Conservation (phyloP, 2,113 vertebrate species). For the Microcebus ravelobensis region DNA sequence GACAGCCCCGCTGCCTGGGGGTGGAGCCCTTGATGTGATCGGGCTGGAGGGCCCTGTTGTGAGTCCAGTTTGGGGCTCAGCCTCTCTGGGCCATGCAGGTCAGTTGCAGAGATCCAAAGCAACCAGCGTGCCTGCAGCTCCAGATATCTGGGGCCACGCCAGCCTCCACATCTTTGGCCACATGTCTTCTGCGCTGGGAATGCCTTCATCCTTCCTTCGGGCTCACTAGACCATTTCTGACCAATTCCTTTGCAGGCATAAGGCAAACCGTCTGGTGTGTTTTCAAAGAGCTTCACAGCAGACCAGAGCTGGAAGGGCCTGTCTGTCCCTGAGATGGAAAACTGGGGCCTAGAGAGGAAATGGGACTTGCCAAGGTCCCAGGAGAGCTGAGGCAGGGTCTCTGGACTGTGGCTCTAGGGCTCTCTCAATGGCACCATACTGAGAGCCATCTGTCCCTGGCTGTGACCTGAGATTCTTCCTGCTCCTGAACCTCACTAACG, state of each 20-base stretch:
- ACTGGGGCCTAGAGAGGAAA: not conserved
- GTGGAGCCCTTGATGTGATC: fast-evolving
- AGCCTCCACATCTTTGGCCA: not conserved
- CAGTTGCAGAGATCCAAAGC: not conserved
- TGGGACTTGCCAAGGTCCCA: not conserved
- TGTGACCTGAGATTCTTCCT: not conserved
- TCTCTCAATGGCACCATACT: not conserved
- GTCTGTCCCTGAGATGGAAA: not conserved
- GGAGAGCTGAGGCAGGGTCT: not conserved
- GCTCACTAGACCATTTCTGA: not conserved
- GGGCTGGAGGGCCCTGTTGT: not conserved
- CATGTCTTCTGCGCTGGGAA: not conserved
- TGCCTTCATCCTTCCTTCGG: not conserved
- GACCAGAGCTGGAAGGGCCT: not conserved
- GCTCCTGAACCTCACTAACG: not conserved
- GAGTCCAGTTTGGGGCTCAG: not conserved
- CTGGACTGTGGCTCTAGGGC: not conserved
- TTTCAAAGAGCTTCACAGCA: not conserved
- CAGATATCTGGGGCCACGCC: not conserved
- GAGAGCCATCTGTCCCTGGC: not conserved
- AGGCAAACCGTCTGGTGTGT: not conserved
- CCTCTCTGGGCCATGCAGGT: not conserved
- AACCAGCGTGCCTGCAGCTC: not conserved
- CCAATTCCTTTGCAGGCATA: not conserved
- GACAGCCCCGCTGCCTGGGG: not conserved